A percentile compares a stretch with the other conserved stretches of the same genome.
phyloP scores from a whole-genome alignment of 2,797 vertebrate genomes.

The Catostomus latipinnis region DNA sequence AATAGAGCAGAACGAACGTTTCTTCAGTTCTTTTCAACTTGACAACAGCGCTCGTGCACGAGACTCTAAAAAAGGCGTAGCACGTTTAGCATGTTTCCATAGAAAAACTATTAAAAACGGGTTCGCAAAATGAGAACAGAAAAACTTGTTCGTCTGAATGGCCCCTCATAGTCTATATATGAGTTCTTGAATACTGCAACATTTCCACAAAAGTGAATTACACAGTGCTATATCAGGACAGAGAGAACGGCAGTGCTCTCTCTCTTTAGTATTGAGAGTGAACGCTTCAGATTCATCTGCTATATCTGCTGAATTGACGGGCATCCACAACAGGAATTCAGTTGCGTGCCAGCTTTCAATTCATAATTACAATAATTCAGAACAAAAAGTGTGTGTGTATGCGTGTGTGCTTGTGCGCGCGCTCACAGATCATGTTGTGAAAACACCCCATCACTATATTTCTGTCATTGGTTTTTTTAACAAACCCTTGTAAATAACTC shows the following conservation, averaged over 20 bases:
- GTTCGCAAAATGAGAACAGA: too few species aligned
- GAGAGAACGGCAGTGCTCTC: neutral
- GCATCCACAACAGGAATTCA: too few species aligned
- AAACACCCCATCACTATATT: conserved; percentile 10
- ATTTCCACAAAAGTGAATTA: neutral
- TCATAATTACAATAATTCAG: conserved; percentile 13
- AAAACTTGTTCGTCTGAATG: too few species aligned
- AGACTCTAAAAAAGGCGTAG: too few species aligned
- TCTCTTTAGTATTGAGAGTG: neutral
- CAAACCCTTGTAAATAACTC: too few species aligned
- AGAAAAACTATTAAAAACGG: too few species aligned
- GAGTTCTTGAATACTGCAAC: neutral
- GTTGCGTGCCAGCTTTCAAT: conserved; percentile 2
- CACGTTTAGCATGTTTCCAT: too few species aligned
- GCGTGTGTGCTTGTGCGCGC: neutral
- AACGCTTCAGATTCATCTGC: neutral
- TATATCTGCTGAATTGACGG: neutral
- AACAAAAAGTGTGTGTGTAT: conserved; percentile 2
- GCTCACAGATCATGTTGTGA: conserved; percentile 7
- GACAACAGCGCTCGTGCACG: too few species aligned
- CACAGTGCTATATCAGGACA: neutral
- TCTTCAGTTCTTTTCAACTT: too few species aligned
- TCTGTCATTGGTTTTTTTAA: neutral
- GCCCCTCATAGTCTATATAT: neutral
- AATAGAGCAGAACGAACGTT: too few species aligned